These are phyloP conservation scores for Cantharis nigra DNA, from an alignment of 2,888 invertebrate genomes.

Conservation along the genomic window DNA sequence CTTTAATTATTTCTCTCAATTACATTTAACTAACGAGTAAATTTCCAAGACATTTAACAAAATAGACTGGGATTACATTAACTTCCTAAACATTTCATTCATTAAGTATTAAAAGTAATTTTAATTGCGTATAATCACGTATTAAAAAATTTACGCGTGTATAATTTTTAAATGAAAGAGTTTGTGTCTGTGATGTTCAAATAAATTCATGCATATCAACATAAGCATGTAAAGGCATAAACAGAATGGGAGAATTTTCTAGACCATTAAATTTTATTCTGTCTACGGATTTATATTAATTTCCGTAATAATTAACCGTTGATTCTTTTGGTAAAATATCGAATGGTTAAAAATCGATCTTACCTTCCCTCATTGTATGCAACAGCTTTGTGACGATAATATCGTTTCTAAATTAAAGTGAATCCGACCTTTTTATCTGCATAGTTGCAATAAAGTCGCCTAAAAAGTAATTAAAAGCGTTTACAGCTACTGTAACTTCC, in stretches of 20 bases:
- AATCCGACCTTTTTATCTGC: neutral
- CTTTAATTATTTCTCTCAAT: constrained; percentile 25
- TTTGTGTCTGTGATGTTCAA: neutral
- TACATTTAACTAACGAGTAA: constrained; percentile 27
- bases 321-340: neutral
- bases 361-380: neutral
- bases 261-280: neutral
- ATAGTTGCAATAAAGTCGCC: neutral
- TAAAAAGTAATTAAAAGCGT: neutral
- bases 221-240: neutral
- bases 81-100: neutral
- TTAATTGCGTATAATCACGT: neutral
- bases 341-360: neutral
- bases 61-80: neutral
- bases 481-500: neutral
- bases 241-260: neutral
- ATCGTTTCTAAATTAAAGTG: neutral
- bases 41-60: constrained; percentile 19
- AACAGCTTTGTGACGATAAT: neutral
- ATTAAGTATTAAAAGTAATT: neutral
- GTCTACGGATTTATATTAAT: neutral
- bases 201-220: neutral
- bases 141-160: neutral
- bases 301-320: neutral
- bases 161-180: neutral